Evolutionary conservation across 2,113 vertebrate genomes (phyloP), one percentile per base, ranked within the genome.

Genomic region (Percopsis transmontana): DNA sequence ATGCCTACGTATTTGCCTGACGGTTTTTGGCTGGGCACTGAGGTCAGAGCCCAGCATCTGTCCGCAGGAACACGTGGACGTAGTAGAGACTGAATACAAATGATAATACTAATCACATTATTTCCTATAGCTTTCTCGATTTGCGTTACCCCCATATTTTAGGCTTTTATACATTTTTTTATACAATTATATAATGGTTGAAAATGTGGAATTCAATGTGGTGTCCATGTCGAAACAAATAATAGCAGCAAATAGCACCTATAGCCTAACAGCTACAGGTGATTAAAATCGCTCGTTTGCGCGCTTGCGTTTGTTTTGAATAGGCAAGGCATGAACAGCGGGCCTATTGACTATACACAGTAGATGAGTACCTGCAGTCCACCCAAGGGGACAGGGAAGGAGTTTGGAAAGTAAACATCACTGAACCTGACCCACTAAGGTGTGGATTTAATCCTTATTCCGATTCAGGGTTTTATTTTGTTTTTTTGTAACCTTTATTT

Each of bases 321-420:
- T 11, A 47, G 38, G 60, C 65, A 61, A 56, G 33, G 9, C 44
- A 51, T 33, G 61, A 81, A 76, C 78, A 79, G 68, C 66, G 57
- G 58, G 53, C 19, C 60, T 60, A 67, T 79, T 85, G 74, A 81
- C 79, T 73, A 62, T 19, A 65, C 66, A 20, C 67, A 76, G 70
- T 55, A 58, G 42, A 52, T 53, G 58, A 61, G 58, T 65, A 48
- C 47, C 80, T 56, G 55, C 57, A 58, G 56, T 62, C 47, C 70
- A 64, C 51, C 24, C 18, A 8, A 61, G 40, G 42, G 48, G 73
- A 73, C 52, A 39, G 41, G 45, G 41, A 33, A 66, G 57, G 40
- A 53, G 47, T 73, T 67, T 66, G 79, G 39, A 83, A 70, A 74
- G 66, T 68, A 63, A 80, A 63, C 63, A 58, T 70, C 57, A 27